A percentile compares a stretch with the other conserved stretches of the same genome.
Conservation (phyloP, 2,113 vertebrate species). For the Solea solea region DNA sequence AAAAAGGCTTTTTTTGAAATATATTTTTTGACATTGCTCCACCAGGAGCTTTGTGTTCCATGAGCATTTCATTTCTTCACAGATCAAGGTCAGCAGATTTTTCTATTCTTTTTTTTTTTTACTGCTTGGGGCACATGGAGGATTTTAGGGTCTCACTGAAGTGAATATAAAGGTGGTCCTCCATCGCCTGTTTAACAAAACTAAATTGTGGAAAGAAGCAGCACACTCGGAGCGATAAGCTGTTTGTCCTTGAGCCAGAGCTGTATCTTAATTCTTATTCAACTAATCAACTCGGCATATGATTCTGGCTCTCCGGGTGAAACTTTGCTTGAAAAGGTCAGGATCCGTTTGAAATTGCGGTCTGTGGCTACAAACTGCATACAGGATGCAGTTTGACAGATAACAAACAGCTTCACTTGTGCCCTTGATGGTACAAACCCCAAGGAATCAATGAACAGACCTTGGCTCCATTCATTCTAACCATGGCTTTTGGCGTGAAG, state of each 20-base stretch:
- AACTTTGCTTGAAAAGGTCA: constrained; percentile 62
- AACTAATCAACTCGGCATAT: constrained; percentile 37
- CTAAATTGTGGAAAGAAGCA: neutral
- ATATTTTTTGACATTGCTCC: no score
- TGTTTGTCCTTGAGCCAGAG: constrained; percentile 31
- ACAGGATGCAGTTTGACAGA: constrained; percentile 50
- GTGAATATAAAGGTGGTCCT: neutral
- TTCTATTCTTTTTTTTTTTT: no score
- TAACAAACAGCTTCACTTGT: constrained; percentile 61
- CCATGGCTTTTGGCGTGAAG: constrained; percentile 43
- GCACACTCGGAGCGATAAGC: neutral
- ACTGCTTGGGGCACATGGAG: neutral
- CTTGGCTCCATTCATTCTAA: constrained; percentile 52
- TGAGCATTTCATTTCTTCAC: no score
- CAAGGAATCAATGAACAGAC: constrained; percentile 62
- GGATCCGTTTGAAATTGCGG: constrained; percentile 49
- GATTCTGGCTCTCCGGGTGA: constrained; percentile 26
- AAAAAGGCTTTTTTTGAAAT: no score
- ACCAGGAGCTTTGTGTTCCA: no score
- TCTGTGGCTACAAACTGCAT: constrained; percentile 40
- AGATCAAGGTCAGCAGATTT: no score
- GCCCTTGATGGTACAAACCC: constrained; percentile 48
- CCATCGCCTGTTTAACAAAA: neutral
- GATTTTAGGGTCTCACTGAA: neutral
- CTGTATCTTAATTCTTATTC: constrained; percentile 50